Evolutionary conservation across 2,888 invertebrate species (phyloP).

Genomic region (Amblyjoppa fuscipennis): DNA sequence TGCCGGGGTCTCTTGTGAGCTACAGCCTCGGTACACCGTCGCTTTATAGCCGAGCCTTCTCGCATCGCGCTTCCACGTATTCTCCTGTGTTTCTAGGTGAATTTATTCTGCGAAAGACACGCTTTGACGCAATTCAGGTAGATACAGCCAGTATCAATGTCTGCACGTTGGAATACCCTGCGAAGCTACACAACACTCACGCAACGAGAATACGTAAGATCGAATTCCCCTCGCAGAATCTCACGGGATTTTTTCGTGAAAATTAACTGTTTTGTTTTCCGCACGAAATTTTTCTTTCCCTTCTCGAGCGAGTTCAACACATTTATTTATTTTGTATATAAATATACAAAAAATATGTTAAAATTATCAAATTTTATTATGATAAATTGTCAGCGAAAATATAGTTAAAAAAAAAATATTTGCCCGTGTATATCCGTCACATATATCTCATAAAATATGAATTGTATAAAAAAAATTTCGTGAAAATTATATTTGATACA

Average conservation of each 20-base stretch:
- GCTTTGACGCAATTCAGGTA: slow-evolving; percentile 59
- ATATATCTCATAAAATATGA: too few relatives aligned
- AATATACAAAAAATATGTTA: too few relatives aligned
- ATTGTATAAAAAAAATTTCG: too few relatives aligned
- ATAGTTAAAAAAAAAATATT: too few relatives aligned
- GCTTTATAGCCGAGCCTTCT: slow-evolving; percentile 47
- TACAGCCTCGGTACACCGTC: slow-evolving; percentile 36
- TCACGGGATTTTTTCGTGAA: slow-evolving; percentile 47
- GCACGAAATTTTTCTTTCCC: slow-evolving; percentile 36
- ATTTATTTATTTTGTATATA: too few relatives aligned
- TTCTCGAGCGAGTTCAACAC: slow-evolving; percentile 2
- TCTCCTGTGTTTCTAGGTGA: slow-evolving; percentile 49
- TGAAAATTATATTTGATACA: too few relatives aligned
- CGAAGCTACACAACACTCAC: slow-evolving; percentile 56
- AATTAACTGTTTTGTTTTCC: slow-evolving; percentile 46
- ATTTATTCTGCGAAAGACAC: slow-evolving; percentile 48
- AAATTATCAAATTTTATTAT: too few relatives aligned
- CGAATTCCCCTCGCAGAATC: slow-evolving; percentile 41
- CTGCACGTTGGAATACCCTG: background rate
- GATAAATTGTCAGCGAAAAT: too few relatives aligned
- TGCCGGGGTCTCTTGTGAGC: slow-evolving; percentile 57
- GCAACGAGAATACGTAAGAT: slow-evolving; percentile 63
- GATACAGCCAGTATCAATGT: background rate
- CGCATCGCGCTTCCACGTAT: slow-evolving; percentile 65
- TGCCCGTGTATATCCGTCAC: too few relatives aligned